Percentiles rank a stretch among this genome's conserved stretches.
Evolutionary conservation across 2,888 invertebrate genomes (phyloP).

Genomic region (Steromphala cineraria): DNA sequence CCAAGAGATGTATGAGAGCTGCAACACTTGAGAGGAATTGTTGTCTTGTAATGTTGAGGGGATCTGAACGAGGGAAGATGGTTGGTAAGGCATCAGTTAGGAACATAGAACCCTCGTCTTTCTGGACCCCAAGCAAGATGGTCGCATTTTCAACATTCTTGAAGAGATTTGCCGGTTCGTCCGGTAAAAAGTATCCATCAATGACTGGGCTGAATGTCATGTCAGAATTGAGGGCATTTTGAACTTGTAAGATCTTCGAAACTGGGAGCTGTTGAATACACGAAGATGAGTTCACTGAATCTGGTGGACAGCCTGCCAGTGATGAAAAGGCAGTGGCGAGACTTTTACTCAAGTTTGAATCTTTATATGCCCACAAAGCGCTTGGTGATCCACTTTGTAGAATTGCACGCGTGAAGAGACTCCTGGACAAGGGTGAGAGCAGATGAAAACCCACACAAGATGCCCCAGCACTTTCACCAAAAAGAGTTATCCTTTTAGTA

Average conservation of each 20-base stretch:
- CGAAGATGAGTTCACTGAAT: constrained; percentile 24
- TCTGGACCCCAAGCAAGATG: constrained; percentile 90
- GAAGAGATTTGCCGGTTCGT: constrained; percentile 89
- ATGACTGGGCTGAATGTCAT: constrained; percentile 87
- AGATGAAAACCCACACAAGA: constrained; percentile 52
- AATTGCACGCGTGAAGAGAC: constrained; percentile 55
- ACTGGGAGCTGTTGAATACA: constrained; percentile 37
- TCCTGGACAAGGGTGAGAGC: constrained; percentile 45
- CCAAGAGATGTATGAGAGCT: too few species aligned
- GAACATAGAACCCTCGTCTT: constrained; percentile 88
- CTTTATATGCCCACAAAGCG: constrained; percentile 44
- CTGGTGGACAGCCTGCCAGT: constrained; percentile 34
- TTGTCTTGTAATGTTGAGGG: neutral
- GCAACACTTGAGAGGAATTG: neutral
- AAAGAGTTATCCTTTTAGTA: constrained; percentile 47
- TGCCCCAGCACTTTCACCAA: constrained; percentile 64
- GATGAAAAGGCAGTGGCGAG: constrained; percentile 83
- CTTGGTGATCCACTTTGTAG: constrained; percentile 51
- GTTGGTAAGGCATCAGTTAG: neutral
- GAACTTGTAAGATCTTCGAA: constrained; percentile 1
- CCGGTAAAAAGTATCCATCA: constrained; percentile 90
- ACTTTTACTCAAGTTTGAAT: constrained; percentile 31
- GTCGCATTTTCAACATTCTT: constrained; percentile 90
- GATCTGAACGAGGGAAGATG: neutral
- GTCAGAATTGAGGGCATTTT: constrained; percentile 20